Conservation (phyloP, 1,140 invertebrate species). For the Manduca sexta region DNA sequence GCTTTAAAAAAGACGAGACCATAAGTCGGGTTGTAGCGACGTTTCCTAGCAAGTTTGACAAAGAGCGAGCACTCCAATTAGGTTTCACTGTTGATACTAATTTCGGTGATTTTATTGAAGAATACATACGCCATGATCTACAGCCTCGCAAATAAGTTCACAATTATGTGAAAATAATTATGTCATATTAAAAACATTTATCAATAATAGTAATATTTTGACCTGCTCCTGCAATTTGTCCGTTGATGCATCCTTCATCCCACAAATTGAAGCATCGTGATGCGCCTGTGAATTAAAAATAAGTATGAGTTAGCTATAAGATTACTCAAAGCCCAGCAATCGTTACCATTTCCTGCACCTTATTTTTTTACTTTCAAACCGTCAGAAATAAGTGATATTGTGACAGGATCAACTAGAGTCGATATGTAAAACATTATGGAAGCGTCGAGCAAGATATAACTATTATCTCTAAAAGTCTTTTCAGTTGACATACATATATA, state of each 20-base stretch:
- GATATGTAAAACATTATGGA: no score
- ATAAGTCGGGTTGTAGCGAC: conserved; percentile 7
- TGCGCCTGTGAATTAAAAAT: background rate
- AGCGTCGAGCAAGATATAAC: no score
- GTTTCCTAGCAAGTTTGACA: conserved; percentile 13
- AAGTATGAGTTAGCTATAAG: background rate
- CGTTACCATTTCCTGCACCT: no score
- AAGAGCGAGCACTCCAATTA: conserved; percentile 5
- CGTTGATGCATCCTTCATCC: conserved; percentile 65
- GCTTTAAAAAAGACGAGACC: conserved; percentile 6
- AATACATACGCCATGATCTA: background rate
- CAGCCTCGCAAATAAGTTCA: background rate
- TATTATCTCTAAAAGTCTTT: no score
- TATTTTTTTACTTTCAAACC: no score
- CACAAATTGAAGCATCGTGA: conserved; percentile 57
- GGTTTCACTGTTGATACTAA: conserved; percentile 12
- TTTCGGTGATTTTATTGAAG: conserved; percentile 1
- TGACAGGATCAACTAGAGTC: no score
- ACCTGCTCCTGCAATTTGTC: conserved; percentile 59
- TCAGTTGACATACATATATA: no score
- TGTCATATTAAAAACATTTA: background rate
- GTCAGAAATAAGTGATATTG: no score
- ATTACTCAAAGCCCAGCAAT: no score
- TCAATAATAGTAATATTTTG: background rate
- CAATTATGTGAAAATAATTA: background rate